Conservation (phyloP, 2,797 vertebrate species). For the Sphenodon punctatus region DNA sequence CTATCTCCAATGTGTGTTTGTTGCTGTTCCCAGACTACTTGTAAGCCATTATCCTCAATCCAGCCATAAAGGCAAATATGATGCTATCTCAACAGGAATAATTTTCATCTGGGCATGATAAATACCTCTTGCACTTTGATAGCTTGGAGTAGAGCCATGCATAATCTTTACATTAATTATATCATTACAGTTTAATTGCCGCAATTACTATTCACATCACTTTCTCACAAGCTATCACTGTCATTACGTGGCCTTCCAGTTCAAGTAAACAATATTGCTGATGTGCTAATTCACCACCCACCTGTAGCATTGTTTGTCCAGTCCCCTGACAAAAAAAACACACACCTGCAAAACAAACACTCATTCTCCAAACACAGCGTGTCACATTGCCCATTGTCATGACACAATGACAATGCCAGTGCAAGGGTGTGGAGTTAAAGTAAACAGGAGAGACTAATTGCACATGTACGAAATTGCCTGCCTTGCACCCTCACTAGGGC, state of each 20-base stretch:
- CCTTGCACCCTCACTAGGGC: too few species aligned
- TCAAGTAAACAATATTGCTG: background rate
- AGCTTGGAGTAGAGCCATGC: constrained; percentile 44
- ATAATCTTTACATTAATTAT: constrained; percentile 59
- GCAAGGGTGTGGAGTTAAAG: background rate
- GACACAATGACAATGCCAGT: background rate
- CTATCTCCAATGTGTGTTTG: background rate
- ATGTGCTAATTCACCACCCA: background rate
- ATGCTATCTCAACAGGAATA: constrained; percentile 27
- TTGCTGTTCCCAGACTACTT: constrained; percentile 12
- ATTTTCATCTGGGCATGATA: constrained; percentile 40
- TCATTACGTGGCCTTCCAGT: constrained; percentile 12
- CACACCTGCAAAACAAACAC: background rate
- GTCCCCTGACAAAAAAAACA: background rate
- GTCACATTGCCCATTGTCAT: background rate
- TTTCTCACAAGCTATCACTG: constrained; percentile 47
- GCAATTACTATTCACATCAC: constrained; percentile 48
- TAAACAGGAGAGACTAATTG: too few species aligned
- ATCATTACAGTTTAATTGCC: constrained; percentile 61
- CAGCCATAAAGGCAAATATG: constrained; percentile 20
- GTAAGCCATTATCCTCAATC: background rate
- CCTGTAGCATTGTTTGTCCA: background rate
- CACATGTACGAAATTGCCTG: background rate
- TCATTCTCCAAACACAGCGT: background rate
- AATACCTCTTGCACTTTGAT: constrained; percentile 31